phyloP scores from a whole-genome alignment of 2,113 vertebrate species.

The Setophaga kirtlandii region DNA sequence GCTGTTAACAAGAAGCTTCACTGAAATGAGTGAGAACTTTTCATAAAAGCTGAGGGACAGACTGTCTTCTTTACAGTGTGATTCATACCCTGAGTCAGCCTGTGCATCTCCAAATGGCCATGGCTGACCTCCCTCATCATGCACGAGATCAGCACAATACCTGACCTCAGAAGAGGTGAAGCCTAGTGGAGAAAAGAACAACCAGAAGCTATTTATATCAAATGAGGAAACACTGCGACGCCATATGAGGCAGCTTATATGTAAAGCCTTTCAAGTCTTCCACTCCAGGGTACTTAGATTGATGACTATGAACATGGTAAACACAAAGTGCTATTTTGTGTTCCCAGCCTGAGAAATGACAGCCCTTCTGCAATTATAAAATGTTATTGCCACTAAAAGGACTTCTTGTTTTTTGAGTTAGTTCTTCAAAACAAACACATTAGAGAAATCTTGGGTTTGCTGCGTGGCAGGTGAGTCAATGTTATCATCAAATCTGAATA shows the following conservation, averaged over 20 bases:
- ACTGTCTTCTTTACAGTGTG: background rate
- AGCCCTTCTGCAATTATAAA: background rate
- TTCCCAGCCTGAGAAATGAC: slow-evolving; percentile 7
- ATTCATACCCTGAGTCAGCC: background rate
- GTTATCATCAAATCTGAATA: slow-evolving; percentile 59
- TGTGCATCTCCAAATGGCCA: background rate
- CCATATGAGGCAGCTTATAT: background rate
- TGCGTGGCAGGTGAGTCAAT: slow-evolving; percentile 17
- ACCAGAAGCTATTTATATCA: slow-evolving; percentile 49
- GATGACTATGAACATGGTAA: background rate
- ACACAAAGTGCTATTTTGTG: slow-evolving; percentile 22
- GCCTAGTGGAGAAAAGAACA: slow-evolving; percentile 13
- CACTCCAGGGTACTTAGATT: background rate
- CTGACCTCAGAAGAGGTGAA: slow-evolving; percentile 23
- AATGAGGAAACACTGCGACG: background rate
- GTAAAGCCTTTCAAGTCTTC: slow-evolving; percentile 35
- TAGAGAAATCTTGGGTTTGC: slow-evolving; percentile 46
- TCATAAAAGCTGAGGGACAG: background rate
- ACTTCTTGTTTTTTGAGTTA: slow-evolving; percentile 48
- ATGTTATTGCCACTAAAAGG: slow-evolving; percentile 13
- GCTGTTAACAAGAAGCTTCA: background rate
- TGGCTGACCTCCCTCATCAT: background rate
- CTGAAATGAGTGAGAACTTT: background rate
- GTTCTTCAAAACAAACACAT: slow-evolving; percentile 55
- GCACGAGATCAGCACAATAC: background rate